Evolutionary conservation across 1,140 invertebrate genomes (phyloP), one percentile per base, ranked within the genome.

Genomic region (Camponotus floridanus): DNA sequence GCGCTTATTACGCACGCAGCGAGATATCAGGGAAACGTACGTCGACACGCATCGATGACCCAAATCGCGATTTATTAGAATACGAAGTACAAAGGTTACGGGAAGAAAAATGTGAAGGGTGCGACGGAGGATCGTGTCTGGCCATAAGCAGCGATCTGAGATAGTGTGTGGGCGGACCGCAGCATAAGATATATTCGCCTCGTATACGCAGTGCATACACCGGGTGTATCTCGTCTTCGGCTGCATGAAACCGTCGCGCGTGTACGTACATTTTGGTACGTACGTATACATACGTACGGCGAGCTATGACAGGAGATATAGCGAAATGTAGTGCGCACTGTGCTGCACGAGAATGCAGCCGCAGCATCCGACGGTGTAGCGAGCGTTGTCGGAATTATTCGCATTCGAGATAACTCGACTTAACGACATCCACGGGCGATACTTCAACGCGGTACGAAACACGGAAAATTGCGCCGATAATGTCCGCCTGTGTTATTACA

Each of bases 121-220:
- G 42, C 78, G 51, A 31, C 21, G 76, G 70, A 48, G 76, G 51
- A 90, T 88, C 88, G 88, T 90, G 88, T 90, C 88, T 90, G 61
- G 87, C 64, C 84, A 90, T 90, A 90, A 90, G 88, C 81, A 90
- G 88, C 78, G 88, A 88, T 90, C 73, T 65, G 71, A 85, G 78
- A 90, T 88, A 86, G 78, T 59, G n/a, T 21, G 55, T 48, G 48
- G 79, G 61, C 76, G 86, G 70, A 87, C 70, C 78, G 33, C 70
- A 55, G 31, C 55, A 13, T 76, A 68, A 76, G 61, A 85, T 78
- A 88, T 79, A 86, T 61, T 57, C 67, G 51, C 76, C 59, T 86
- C 68, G 68, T 80, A 62, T 51, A 51, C 42, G 39, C 48, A 62
- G 64, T 70, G 68, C 76, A 81, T 18, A 62, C 45, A 62, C 55